Evolutionary conservation across 2,797 vertebrate species (phyloP), one percentile per base, ranked within the genome.

Genomic region (Chaunax sp.): DNA sequence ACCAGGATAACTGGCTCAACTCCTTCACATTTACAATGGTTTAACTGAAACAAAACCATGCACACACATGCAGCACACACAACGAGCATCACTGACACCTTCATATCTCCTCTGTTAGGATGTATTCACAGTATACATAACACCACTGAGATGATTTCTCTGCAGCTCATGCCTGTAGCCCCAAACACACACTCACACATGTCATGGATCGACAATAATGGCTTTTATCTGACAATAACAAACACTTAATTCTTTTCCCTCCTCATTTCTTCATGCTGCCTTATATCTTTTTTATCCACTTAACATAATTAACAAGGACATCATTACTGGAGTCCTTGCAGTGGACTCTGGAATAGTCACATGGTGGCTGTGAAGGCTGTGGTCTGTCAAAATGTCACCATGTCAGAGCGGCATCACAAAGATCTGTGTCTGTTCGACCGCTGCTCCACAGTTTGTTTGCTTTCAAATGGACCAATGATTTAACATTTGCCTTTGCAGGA

Each of bases 281-380:
- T 47, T 30, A 4, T 41, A 51, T 43, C 8, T 25, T 47, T 35
- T 58, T 4, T 25, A 28, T 54, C 18, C 28, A 65, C 59, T 77
- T 46, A 69, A 33, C 55, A 61, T 75, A 75, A 83, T 65, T 75
- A 70, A 57, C 69, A 62, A 46, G 52, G 38, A 63, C 67, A 63
- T 69, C 51, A 64, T 64, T 70, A 49, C 50, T 23, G 43, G 59
- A 63, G 61, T 69, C 52, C n/a, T 47, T 14, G 1, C 40, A 59
- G 57, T 56, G 35, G 72, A 77, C 41, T 35, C 16, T 22, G 58
- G 43, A 62, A 47, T 37, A 64, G 65, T 81, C 41, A 53, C 50
- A 38, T 2, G 19, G 55, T n/a, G 40, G 28, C 50, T 23, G 53
- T 43, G 61, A 59, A 54, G 49, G 30, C 45, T 14, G 38, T 6